Percentiles rank a stretch among this genome's conserved stretches.
Evolutionary conservation across 92 coral and sea anemone genomes (phyloP).

Genomic region (Actinostola sp.): DNA sequence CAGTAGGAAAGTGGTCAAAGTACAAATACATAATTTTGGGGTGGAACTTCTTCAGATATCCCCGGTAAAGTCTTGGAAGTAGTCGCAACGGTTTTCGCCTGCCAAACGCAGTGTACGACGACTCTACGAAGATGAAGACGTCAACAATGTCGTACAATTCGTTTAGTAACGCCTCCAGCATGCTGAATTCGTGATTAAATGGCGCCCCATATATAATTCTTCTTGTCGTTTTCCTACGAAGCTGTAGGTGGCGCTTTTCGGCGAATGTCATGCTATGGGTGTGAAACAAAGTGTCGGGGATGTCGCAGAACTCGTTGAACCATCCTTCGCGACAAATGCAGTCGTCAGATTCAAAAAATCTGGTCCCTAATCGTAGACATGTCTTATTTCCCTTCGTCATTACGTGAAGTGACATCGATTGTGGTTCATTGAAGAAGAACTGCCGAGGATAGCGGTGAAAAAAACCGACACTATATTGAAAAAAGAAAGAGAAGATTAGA

Average conservation of each 20-base stretch:
- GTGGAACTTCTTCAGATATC: slow-evolving; percentile 10
- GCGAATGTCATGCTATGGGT: not conserved
- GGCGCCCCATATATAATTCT: slow-evolving; percentile 15
- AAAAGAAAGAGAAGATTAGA: too few relatives aligned
- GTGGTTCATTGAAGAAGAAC: not conserved
- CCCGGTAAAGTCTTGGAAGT: slow-evolving; percentile 14
- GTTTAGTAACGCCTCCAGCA: slow-evolving; percentile 6
- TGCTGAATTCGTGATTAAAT: slow-evolving; percentile 15
- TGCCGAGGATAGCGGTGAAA: not conserved
- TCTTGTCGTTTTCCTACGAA: not conserved
- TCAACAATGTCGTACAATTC: slow-evolving; percentile 21
- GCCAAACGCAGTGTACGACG: slow-evolving; percentile 20
- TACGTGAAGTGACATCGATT: not conserved
- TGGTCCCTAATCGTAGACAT: slow-evolving; percentile 2
- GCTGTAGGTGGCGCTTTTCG: not conserved
- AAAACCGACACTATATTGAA: too few relatives aligned
- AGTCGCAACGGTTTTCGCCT: slow-evolving; percentile 17
- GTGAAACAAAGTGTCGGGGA: not conserved
- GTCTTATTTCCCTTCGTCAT: not conserved
- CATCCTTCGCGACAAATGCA: slow-evolving; percentile 11
- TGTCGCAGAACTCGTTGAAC: not conserved
- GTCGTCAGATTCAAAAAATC: not conserved
- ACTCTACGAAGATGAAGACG: slow-evolving; percentile 17
- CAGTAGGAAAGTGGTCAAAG: slow-evolving; percentile 17
- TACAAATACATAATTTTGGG: slow-evolving; percentile 10